Evolutionary conservation across 2,797 vertebrate genomes (phyloP).

Genomic region (Alcedo quadribrachys): DNA sequence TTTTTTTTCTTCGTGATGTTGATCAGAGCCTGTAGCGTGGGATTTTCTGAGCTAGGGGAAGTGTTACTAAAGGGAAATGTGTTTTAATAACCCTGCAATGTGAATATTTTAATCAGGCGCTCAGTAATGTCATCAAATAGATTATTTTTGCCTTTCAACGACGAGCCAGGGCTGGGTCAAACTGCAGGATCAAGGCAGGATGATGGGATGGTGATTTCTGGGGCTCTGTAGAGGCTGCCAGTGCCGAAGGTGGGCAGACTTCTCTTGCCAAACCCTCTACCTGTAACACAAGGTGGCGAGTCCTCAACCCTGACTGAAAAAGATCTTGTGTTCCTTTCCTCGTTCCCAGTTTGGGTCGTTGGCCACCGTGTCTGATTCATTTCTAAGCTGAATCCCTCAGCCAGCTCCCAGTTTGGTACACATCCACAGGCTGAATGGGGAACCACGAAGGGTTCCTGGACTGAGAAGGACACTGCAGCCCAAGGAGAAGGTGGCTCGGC

Average conservation of each 20-base stretch:
- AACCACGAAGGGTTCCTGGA: not conserved
- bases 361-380: slow-evolving; percentile 3
- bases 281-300: not conserved
- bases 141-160: not conserved
- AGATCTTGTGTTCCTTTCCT: not conserved
- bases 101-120: not conserved
- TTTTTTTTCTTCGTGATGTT: not conserved
- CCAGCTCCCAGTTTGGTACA: slow-evolving; percentile 58
- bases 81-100: not conserved
- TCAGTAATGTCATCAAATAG: not conserved
- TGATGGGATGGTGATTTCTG: not conserved
- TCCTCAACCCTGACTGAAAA: not conserved
- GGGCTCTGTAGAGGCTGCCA: not conserved
- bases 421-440: slow-evolving; percentile 3
- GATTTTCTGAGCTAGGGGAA: not conserved
- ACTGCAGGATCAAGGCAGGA: not conserved
- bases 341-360: not conserved
- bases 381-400: not conserved
- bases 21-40: not conserved
- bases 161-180: not conserved
- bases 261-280: not conserved
- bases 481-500: not conserved
- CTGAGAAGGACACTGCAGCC: not conserved
- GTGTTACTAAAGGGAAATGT: not conserved
- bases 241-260: not conserved